phyloP scores from a whole-genome alignment of 2,888 invertebrate species.

The Rhagophthalmus giganteus region DNA sequence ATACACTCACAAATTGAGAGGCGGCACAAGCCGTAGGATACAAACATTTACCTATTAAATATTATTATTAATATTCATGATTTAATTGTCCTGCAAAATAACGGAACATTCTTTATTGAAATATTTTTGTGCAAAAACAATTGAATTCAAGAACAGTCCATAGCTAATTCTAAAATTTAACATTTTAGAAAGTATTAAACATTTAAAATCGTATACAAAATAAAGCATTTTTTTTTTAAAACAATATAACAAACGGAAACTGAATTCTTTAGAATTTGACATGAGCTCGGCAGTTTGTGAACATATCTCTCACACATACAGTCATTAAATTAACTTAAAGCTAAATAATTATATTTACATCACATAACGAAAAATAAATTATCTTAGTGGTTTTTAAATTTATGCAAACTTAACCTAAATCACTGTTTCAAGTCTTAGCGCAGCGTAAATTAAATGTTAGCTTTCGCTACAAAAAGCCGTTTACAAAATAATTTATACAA shows the following conservation, averaged over 20 bases:
- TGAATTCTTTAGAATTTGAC: constrained; percentile 9
- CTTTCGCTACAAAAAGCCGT: constrained; percentile 39
- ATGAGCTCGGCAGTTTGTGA: constrained; percentile 16
- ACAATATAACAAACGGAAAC: constrained; percentile 24
- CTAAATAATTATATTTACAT: constrained; percentile 51
- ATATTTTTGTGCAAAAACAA: constrained; percentile 34
- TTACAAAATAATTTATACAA: constrained; percentile 45
- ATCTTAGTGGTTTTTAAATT: constrained; percentile 35
- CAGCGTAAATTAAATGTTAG: constrained; percentile 43
- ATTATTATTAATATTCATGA: constrained; percentile 59
- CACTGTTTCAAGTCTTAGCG: constrained; percentile 54
- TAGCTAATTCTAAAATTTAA: constrained; percentile 18
- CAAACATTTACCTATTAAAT: constrained; percentile 59
- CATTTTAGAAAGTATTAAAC: constrained; percentile 14
- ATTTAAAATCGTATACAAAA: constrained; percentile 25
- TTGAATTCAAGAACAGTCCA: constrained; percentile 32
- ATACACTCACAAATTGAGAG: constrained; percentile 60
- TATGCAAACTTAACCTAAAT: constrained; percentile 51
- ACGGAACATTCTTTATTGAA: constrained; percentile 49
- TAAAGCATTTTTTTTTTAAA: constrained; percentile 22
- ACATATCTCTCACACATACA: constrained; percentile 50
- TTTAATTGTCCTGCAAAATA: constrained; percentile 46
- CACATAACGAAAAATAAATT: constrained; percentile 51
- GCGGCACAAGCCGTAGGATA: constrained; percentile 59
- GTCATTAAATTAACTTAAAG: constrained; percentile 37